Evolutionary conservation across 2,888 invertebrate species (phyloP), one percentile per base, ranked within the genome.

Genomic region (Aphelenchoides bicaudatus): DNA sequence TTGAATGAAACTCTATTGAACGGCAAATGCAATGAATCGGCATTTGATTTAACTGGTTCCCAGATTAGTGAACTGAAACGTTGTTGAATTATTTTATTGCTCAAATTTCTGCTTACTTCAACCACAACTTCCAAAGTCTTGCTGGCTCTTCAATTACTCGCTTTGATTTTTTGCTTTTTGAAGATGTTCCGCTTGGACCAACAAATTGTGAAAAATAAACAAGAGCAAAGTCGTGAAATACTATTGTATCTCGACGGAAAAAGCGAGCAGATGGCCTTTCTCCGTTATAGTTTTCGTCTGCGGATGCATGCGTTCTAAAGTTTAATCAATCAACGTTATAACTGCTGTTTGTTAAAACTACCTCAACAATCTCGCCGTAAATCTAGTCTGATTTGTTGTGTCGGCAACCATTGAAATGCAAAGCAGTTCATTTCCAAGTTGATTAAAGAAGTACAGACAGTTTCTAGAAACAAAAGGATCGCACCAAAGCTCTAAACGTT

Each of bases 391-490:
- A n/a, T 47, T 31, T 28, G 39, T 27, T 31, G 29, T 8, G 23
- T 61, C 29, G 58, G 3, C n/a, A 16, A 59, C 31, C 19, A 48
- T 46, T 37, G 39, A 58, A 28, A 56, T 55, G 28, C 10, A 38
- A 4, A 53, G 23, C 13, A 1, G n/a, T 23, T 13, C 53, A 16
- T 2, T 16, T 58, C 61, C 31, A 58, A 38, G 52, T 28, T 62
- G 62, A 25, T 59, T 62, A 31, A 62, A 62, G 48, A 62, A 62
- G 29, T 62, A 62, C 19, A 62, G 16, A 10, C 23, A 39, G 29
- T 64, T 58, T 58, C 63, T 19, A 1, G 63, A 62, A 31, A 62
- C 64, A 53, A 62, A 62, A n/a, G 62, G 62, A 48, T 62, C 53
- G 34, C 62, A 62, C 62, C 62, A 62, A n/a, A 63, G 37, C 21